Evolutionary conservation across 2,888 invertebrate genomes (phyloP).

Genomic region (Diarsia brunnea): DNA sequence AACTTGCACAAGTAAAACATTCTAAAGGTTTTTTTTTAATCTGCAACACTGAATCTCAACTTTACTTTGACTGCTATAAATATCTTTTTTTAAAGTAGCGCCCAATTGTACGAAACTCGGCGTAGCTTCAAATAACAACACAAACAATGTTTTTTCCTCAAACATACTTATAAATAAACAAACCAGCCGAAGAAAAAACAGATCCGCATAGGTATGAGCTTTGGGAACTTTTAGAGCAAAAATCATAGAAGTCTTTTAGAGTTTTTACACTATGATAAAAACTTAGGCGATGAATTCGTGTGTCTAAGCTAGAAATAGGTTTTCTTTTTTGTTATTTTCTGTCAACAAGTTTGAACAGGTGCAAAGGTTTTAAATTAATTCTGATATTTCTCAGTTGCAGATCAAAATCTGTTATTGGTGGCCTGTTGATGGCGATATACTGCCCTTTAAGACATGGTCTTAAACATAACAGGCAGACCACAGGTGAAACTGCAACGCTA

Average conservation of each 20-base stretch:
- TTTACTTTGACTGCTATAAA: slow-evolving; percentile 2
- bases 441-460: too few relatives aligned
- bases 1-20: too few relatives aligned
- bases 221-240: slow-evolving; percentile 17
- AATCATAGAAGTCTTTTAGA: background rate
- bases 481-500: too few relatives aligned
- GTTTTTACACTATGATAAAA: slow-evolving; percentile 36
- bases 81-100: background rate
- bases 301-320: background rate
- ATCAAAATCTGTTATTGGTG: background rate
- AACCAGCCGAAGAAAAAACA: slow-evolving; percentile 44
- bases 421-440: background rate
- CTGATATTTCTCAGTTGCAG: background rate
- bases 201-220: slow-evolving; percentile 46
- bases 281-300: background rate
- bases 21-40: too few relatives aligned
- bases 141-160: slow-evolving; percentile 53
- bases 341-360: background rate
- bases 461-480: background rate
- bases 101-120: slow-evolving; percentile 30
- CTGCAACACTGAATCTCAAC: background rate
- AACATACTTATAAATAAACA: slow-evolving; percentile 39
- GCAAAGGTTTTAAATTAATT: background rate
- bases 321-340: slow-evolving; percentile 1
- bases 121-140: slow-evolving; percentile 24